Evolutionary conservation across 2,888 invertebrate species (phyloP).

Genomic region (Idaea dimidiata): DNA sequence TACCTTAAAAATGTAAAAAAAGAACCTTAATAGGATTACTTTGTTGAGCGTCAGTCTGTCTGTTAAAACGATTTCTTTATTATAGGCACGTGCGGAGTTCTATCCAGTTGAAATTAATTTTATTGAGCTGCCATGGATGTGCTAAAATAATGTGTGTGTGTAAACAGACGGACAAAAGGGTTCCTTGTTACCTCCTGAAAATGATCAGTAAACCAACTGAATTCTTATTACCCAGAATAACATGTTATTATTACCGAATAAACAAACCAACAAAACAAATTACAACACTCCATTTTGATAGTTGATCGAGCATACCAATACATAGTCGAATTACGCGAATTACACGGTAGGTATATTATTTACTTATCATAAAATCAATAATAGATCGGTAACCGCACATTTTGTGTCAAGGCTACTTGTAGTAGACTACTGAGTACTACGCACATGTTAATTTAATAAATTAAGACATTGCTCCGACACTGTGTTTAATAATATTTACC

Average conservation of each 20-base stretch:
- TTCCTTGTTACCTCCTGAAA: no score
- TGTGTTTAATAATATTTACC: neutral
- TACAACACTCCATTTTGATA: neutral
- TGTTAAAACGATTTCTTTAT: no score
- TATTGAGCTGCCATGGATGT: no score
- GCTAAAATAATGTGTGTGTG: no score
- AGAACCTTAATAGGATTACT: no score
- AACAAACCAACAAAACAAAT: neutral
- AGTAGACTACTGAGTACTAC: neutral
- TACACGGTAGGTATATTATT: neutral
- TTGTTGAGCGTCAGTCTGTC: no score
- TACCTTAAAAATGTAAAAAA: no score
- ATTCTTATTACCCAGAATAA: no score
- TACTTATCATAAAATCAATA: constrained; percentile 1
- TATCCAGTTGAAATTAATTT: no score
- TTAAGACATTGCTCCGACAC: neutral
- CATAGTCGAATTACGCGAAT: neutral
- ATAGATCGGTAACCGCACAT: neutral
- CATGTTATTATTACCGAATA: neutral
- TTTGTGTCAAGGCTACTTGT: neutral
- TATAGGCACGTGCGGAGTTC: no score
- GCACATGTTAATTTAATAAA: neutral
- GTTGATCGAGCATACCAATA: neutral
- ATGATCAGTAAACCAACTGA: no score
- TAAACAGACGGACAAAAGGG: no score